Conservation (phyloP, 1,140 invertebrate genomes). For the Tetramorium simillimum region DNA sequence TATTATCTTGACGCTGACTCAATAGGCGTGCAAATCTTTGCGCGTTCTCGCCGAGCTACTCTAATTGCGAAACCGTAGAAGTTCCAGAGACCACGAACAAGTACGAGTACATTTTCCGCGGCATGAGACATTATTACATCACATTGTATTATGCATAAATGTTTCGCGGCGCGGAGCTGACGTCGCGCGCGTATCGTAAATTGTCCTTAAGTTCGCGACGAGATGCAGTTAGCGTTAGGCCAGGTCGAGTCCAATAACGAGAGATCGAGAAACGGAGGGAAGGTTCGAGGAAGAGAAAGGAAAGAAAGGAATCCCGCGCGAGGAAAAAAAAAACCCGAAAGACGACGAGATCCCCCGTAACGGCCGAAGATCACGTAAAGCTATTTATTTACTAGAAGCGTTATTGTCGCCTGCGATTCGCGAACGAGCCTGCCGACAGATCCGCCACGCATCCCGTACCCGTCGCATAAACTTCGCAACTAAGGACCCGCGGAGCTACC, state of each 20-base stretch:
- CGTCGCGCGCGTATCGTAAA: slow-evolving; percentile 1
- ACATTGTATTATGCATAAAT: slow-evolving; percentile 39
- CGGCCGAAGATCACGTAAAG: slow-evolving; percentile 53
- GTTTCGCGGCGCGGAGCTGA: slow-evolving; percentile 7
- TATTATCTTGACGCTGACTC: slow-evolving; percentile 44
- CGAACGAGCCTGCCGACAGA: slow-evolving; percentile 64
- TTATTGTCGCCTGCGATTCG: slow-evolving; percentile 59
- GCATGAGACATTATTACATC: slow-evolving; percentile 22
- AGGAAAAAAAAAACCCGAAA: neutral
- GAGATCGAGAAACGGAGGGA: neutral
- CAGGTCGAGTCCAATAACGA: slow-evolving; percentile 1
- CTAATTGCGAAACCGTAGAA: slow-evolving; percentile 39
- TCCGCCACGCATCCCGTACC: slow-evolving; percentile 55
- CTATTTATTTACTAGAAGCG: slow-evolving; percentile 50
- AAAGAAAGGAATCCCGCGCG: neutral
- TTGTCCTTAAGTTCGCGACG: slow-evolving; percentile 3
- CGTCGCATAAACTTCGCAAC: slow-evolving; percentile 39
- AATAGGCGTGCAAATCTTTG: slow-evolving; percentile 10
- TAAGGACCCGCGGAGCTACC: slow-evolving; percentile 17
- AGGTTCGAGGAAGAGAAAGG: neutral
- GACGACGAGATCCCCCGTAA: slow-evolving; percentile 2
- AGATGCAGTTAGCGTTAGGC: slow-evolving; percentile 12
- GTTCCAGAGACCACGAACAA: slow-evolving; percentile 10
- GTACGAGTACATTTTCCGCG: neutral
- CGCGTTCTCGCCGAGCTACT: slow-evolving; percentile 12